Evolutionary conservation across 2,113 vertebrate species (phyloP).

Genomic region (Pseudorectes ferrugineus): DNA sequence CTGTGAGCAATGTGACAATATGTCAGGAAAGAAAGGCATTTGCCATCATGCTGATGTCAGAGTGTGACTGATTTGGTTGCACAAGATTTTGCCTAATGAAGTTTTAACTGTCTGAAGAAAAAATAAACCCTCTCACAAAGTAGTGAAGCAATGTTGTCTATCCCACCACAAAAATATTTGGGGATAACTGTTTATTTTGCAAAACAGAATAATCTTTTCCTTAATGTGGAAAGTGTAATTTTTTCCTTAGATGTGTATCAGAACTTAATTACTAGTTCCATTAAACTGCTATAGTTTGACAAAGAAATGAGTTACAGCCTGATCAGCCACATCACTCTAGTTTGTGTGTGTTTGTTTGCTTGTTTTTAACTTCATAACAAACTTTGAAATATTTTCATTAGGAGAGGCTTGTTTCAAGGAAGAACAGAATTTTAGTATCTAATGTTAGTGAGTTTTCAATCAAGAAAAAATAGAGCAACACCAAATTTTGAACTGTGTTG

Average conservation of each 20-base stretch:
- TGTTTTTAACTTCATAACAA: neutral
- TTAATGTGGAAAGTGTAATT: neutral
- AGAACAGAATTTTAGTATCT: neutral
- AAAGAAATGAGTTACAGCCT: neutral
- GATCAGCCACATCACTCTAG: neutral
- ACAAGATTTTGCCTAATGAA: neutral
- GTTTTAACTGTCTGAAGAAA: neutral
- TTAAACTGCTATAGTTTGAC: neutral
- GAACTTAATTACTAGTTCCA: neutral
- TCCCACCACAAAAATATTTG: neutral
- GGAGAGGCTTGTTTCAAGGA: neutral
- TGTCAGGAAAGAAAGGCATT: neutral
- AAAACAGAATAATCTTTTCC: neutral
- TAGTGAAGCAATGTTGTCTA: neutral
- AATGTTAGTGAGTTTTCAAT: neutral
- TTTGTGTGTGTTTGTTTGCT: neutral
- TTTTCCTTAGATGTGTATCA: neutral
- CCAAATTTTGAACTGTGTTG: neutral
- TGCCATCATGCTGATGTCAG: neutral
- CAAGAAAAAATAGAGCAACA: neutral
- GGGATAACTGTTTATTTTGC: neutral
- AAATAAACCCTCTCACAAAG: neutral
- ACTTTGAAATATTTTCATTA: neutral
- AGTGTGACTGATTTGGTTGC: neutral
- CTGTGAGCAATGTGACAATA: neutral